Evolutionary conservation across 2,113 vertebrate species (phyloP).

Genomic region (Alligator mississippiensis): DNA sequence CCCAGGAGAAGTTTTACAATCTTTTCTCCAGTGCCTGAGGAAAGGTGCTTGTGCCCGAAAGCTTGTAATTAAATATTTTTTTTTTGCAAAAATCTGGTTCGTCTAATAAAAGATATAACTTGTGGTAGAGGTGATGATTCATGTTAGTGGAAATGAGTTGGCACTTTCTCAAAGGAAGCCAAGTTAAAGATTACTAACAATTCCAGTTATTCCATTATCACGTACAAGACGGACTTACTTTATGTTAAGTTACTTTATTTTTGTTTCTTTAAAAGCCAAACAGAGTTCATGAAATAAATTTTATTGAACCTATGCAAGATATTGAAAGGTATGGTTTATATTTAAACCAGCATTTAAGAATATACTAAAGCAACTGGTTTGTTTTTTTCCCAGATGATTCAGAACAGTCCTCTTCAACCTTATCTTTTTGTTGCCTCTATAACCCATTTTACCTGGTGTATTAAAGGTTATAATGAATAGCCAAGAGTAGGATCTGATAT

Average conservation of each 20-base stretch:
- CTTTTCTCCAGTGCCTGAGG: no score
- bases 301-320: no score
- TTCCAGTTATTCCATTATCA: neutral
- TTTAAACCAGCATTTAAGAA: neutral
- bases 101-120: no score
- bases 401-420: neutral
- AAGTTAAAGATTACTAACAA: neutral
- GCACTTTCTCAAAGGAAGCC: neutral
- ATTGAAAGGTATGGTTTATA: neutral
- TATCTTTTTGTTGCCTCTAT: neutral
- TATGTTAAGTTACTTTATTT: no score
- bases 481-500: neutral
- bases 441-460: neutral
- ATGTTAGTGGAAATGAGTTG: neutral
- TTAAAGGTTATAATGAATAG: neutral
- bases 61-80: no score
- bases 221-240: no score
- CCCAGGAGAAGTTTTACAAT: no score
- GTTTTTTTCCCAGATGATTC: neutral
- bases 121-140: no score
- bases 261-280: no score
- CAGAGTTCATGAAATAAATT: no score
- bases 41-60: no score
- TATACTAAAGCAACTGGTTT: neutral
- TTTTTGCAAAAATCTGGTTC: no score